phyloP scores from a whole-genome alignment of 2,797 vertebrate genomes.

The Hypotaenidia philippensis region DNA sequence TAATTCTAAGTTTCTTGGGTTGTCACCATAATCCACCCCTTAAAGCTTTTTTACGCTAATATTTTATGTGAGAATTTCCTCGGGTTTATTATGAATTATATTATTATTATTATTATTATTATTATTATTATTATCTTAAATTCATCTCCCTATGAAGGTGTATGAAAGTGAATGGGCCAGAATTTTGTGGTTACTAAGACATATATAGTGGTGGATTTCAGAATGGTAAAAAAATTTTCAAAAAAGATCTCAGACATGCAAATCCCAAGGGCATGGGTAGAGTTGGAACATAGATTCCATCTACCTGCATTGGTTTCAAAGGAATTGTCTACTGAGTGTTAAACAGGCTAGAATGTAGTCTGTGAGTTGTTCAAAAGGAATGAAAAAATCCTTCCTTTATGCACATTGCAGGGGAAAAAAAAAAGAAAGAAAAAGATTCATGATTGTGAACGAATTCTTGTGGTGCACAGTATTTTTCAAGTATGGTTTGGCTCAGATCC shows the following conservation, averaged over 20 bases:
- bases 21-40: not conserved
- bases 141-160: not conserved
- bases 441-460: not conserved
- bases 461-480: conserved; percentile 23
- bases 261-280: not conserved
- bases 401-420: not conserved
- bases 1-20: not conserved
- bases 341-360: not conserved
- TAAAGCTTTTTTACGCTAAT: not conserved
- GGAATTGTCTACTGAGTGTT: not conserved
- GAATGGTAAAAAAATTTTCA: not conserved
- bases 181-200: not conserved
- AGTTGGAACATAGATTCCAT: not conserved
- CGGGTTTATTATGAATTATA: not conserved
- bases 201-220: not conserved
- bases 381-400: accelerated
- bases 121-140: not conserved
- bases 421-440: not conserved
- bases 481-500: conserved; percentile 19
- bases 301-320: not conserved
- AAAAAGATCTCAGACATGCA: not conserved
- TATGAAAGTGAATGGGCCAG: not conserved
- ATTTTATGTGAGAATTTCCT: not conserved
- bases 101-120: not conserved
- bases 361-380: not conserved